These are phyloP conservation scores for Casuarius casuarius DNA, from an alignment of 2,113 vertebrate genomes.

Conservation along the genomic window DNA sequence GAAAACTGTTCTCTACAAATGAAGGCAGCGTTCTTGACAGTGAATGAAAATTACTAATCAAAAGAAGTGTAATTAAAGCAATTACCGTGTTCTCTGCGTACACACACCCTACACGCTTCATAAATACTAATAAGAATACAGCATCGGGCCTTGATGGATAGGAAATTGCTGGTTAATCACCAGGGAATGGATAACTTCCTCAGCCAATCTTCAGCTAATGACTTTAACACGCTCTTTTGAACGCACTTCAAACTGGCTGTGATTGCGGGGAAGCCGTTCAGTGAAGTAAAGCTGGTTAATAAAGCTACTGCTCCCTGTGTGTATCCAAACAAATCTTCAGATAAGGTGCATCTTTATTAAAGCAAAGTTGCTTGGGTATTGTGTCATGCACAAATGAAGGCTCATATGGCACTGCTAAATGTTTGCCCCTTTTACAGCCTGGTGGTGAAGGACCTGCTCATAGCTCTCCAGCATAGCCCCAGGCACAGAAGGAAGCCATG, in stretches of 20 bases:
- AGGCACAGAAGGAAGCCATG: neutral
- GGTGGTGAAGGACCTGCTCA: neutral
- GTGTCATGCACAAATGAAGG: neutral
- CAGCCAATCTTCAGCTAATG: constrained; percentile 9
- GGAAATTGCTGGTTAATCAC: constrained; percentile 14
- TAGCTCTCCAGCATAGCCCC: neutral
- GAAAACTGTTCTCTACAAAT: neutral
- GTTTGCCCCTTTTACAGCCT: rapidly evolving
- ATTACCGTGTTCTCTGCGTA: neutral
- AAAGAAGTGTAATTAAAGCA: constrained; percentile 36
- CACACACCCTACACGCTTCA: neutral
- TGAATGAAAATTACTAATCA: constrained; percentile 23
- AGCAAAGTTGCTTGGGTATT: neutral
- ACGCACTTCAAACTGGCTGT: rapidly evolving
- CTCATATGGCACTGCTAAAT: neutral
- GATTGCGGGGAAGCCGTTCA: neutral
- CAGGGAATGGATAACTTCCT: neutral
- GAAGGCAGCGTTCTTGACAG: neutral
- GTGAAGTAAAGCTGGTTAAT: neutral
- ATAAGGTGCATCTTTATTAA: neutral
- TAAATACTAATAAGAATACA: neutral
- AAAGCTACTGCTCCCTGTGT: neutral
- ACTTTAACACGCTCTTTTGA: neutral
- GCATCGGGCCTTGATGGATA: neutral
- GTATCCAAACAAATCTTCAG: neutral